These are phyloP conservation scores for Oryzias woworae DNA, from an alignment of 2,113 vertebrate genomes.

Conservation along the genomic window DNA sequence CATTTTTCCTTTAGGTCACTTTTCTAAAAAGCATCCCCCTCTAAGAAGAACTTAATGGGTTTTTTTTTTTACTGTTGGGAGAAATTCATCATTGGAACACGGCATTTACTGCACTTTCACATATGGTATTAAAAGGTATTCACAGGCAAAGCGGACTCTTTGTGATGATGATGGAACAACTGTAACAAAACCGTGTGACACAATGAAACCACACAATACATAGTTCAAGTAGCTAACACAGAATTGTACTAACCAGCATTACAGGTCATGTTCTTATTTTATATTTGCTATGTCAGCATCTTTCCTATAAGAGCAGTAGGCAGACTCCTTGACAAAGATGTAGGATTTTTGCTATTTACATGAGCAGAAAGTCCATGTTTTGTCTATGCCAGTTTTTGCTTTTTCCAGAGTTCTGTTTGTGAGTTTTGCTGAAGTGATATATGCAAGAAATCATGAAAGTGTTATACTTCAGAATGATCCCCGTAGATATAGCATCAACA, in stretches of 20 bases:
- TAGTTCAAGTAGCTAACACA: slow-evolving; percentile 12
- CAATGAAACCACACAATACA: slow-evolving; percentile 14
- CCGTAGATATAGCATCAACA: background rate
- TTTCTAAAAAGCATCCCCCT: slow-evolving; percentile 32
- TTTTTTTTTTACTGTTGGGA: slow-evolving; percentile 37
- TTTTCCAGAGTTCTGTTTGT: background rate
- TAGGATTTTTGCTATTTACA: too few species aligned
- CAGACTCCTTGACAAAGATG: too few species aligned
- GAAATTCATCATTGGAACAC: slow-evolving; percentile 47
- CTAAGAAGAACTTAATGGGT: slow-evolving; percentile 42
- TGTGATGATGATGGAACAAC: slow-evolving; percentile 6
- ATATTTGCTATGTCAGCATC: slow-evolving; percentile 18
- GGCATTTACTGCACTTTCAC: slow-evolving; percentile 53
- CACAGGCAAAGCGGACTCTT: slow-evolving; percentile 40
- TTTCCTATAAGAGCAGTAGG: background rate
- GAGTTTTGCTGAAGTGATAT: background rate
- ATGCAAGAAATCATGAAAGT: background rate
- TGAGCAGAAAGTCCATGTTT: background rate
- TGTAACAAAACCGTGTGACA: background rate
- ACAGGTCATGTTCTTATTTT: slow-evolving; percentile 15
- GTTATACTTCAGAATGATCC: background rate
- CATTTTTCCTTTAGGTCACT: slow-evolving; percentile 48
- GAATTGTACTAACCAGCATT: slow-evolving; percentile 3
- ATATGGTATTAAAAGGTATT: slow-evolving; percentile 43
- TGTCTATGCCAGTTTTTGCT: background rate